Percentiles rank a stretch among this genome's conserved stretches.
Conservation (phyloP, 2,113 vertebrate genomes). For the Cyanoramphus novaezelandiae region DNA sequence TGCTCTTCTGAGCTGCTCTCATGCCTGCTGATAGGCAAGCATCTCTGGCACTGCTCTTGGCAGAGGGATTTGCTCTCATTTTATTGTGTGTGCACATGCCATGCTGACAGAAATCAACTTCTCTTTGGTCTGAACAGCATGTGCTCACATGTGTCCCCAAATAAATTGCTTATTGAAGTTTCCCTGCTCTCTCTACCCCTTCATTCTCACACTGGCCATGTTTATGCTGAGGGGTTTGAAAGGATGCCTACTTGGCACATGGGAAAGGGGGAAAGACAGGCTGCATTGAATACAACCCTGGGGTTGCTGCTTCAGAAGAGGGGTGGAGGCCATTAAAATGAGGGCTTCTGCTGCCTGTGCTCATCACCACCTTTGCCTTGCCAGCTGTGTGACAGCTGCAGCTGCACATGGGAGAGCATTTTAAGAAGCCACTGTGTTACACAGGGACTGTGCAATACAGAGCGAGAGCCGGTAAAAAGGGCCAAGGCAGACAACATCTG, state of each 20-base stretch:
- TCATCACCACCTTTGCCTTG: not conserved
- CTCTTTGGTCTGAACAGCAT: not conserved
- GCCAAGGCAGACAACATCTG: not conserved
- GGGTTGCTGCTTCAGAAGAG: not conserved
- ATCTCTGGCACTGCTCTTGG: not conserved
- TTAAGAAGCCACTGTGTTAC: not conserved
- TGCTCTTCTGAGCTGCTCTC: fast-evolving
- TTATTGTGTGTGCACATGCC: fast-evolving
- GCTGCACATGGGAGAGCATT: not conserved
- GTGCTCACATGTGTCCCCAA: not conserved
- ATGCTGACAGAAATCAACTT: not conserved
- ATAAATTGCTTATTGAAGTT: not conserved
- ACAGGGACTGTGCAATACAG: not conserved
- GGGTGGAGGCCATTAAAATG: not conserved
- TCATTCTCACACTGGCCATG: fast-evolving
- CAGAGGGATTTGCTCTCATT: not conserved
- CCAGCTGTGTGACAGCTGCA: not conserved
- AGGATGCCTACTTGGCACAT: fast-evolving
- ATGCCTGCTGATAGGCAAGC: not conserved
- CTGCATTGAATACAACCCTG: not conserved
- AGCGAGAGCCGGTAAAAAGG: not conserved
- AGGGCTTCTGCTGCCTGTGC: not conserved
- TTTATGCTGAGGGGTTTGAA: not conserved
- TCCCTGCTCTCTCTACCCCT: not conserved
- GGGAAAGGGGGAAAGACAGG: not conserved